Evolutionary conservation across 2,888 invertebrate species (phyloP), one percentile per base, ranked within the genome.

Genomic region (Thalpophila matura): DNA sequence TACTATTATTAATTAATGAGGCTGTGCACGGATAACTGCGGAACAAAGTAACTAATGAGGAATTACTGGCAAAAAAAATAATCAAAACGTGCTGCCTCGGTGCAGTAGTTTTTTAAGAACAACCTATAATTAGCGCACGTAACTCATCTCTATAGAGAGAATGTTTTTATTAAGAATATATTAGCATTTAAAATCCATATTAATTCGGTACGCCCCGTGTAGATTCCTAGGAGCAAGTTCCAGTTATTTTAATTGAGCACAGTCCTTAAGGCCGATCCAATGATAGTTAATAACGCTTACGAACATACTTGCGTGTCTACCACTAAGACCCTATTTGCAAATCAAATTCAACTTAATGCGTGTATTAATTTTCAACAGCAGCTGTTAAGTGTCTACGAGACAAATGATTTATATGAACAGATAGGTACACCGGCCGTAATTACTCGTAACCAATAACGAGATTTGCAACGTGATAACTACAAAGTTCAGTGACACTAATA

Each of bases 381-480:
- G 83, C 86, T 82, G 82, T 78, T 80, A 78, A 82, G 80, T 83
- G 85, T 84, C 82, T 79, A 73, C 62, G 77, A 70, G 80, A 84
- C 80, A 82, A 88, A 84, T 89, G 86, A 90, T 91, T 89, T 89
- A 90, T 89, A 74, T 74, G 56, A 80, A 80, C 77, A 82, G 89
- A 89, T 89, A 89, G 86, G 80, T 80, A 72, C 70, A 76, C 77
- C 78, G 74, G 59, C 76, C 82, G 82, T 85, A 85, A 85, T 86
- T 86, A 85, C 81, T 79, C 74, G 70, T 80, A 86, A 83, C 81
- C 77, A 79, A 81, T 81, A 80, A 64, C 50, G 59, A 77, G 77
- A 84, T 85, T 82, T 81, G 72, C 76, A 80, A 77, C 70, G 49
- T 75, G 74, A 82, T 82, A 80, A 75, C 45, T 75, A 55, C 75